Base-by-base conservation (phyloP, 2,797 vertebrate species). In the Sebastolobus alascanus region DNA sequence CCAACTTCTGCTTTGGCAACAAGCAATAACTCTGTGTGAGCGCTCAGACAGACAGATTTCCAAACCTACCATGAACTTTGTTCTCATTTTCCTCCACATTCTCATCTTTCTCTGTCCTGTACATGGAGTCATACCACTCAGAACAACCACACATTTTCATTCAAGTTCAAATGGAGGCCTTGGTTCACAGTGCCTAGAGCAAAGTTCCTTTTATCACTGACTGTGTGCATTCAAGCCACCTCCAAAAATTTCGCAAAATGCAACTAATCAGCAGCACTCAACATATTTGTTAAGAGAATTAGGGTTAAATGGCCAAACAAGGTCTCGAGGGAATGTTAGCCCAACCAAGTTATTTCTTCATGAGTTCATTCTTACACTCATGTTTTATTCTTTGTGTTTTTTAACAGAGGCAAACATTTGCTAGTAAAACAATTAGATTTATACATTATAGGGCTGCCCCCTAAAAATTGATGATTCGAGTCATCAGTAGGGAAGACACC, bases 11-110 rank as follows among this genome's bases (percentile, higher is more conserved):
- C 20, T 12, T 66, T 63, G 50, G 73, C 64, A 63, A 58, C 70
- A 73, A 35, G 50, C 58, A 25, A 59, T 6, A n/a, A 68, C 37
- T 29, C 16, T 55, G 25, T 52, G 40, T 35, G 40, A 60, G 33
- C 27, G 38, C 12, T 78, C 16, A 68, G 50, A 40, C 20, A 9
- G 66, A 66, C 8, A 25, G 38, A 74, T 75, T 70, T 68, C 29
- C 35, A 77, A 66, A 78, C 27, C 66, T 1, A 58, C 18, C 3
- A 13, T 73, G 56, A 87, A 85, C 82, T 82, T 83, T 85, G 71
- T 55, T 65, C 77, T 37, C 18, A 22, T 87, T 86, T 75, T 38
- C 33, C 3, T 31, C 38, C 33, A 40, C 16, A 6, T 18, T 55
- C 38, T 37, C 54, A n/a, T 37, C n/a, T 46, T 31, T 55, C n/a